A percentile compares a stretch with the other conserved stretches of the same genome.
These are phyloP conservation scores for Entomobrya proxima DNA, from an alignment of 2,888 invertebrate species.

Conservation along the genomic window DNA sequence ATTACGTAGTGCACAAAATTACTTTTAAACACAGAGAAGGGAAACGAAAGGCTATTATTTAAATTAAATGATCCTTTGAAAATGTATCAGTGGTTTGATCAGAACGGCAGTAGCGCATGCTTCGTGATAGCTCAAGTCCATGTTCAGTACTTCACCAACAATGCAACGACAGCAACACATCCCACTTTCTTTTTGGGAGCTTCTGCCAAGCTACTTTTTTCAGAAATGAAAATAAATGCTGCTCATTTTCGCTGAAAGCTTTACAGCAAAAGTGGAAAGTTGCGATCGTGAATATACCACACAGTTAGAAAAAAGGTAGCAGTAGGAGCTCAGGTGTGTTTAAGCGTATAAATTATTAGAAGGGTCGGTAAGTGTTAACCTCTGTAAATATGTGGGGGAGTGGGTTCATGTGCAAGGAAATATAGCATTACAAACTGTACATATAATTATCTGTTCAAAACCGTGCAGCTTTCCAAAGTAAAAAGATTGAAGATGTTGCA, in stretches of 20 bases:
- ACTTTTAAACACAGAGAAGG: background rate
- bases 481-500: background rate
- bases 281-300: constrained; percentile 41
- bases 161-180: constrained; percentile 21
- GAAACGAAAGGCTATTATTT: constrained; percentile 50
- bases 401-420: constrained; percentile 10
- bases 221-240: constrained; percentile 34
- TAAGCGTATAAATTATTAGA: constrained; percentile 47
- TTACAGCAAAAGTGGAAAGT: background rate
- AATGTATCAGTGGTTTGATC: constrained; percentile 58
- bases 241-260: constrained; percentile 60
- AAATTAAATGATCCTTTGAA: constrained; percentile 56
- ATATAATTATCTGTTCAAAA: constrained; percentile 41
- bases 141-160: background rate
- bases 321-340: constrained; percentile 60
- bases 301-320: constrained; percentile 60
- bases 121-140: too few relatives aligned
- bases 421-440: background rate
- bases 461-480: background rate
- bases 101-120: background rate
- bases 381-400: constrained; percentile 21
- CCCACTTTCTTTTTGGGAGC: constrained; percentile 47
- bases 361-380: constrained; percentile 23
- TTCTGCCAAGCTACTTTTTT: constrained; percentile 32
- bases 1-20: background rate